Conservation (phyloP, 2,888 invertebrate species). For the Ophion ventricosus region DNA sequence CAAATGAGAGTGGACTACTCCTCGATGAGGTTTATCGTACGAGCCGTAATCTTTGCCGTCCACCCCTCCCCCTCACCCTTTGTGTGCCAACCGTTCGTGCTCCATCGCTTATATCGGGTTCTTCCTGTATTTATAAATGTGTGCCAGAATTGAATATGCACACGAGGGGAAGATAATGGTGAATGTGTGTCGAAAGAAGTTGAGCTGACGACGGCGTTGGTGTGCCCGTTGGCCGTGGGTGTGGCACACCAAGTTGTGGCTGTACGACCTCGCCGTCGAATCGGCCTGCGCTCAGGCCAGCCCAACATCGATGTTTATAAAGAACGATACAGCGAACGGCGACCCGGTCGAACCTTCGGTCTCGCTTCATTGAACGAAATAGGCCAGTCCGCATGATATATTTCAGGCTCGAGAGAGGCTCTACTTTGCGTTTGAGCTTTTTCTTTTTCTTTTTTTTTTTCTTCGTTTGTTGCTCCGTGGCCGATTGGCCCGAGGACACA, state of each 20-base stretch:
- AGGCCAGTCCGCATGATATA: constrained; percentile 68
- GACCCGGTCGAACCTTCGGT: constrained; percentile 73
- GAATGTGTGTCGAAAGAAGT: constrained; percentile 60
- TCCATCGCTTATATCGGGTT: not conserved
- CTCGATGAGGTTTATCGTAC: constrained; percentile 20
- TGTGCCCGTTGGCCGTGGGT: constrained; percentile 66
- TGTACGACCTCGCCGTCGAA: constrained; percentile 69
- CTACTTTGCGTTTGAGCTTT: constrained; percentile 48
- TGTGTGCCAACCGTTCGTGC: no score
- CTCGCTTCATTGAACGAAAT: constrained; percentile 77
- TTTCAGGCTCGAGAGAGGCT: constrained; percentile 63
- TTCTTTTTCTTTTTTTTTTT: constrained; percentile 13
- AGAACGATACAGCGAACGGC: constrained; percentile 67
- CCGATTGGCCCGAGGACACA: constrained; percentile 27
- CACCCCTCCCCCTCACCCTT: no score
- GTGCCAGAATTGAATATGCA: constrained; percentile 19
- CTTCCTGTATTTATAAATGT: constrained; percentile 31
- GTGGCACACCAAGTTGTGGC: constrained; percentile 70
- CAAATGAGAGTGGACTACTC: constrained; percentile 1
- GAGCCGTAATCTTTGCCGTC: not conserved
- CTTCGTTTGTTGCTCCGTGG: not conserved
- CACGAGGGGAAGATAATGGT: not conserved
- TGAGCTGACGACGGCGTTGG: constrained; percentile 36
- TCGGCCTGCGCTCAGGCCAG: constrained; percentile 68
- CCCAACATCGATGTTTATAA: constrained; percentile 21